A percentile compares a stretch with the other conserved stretches of the same genome.
Conservation (phyloP, 1,140 invertebrate species). For the Caenorhabditis latens region DNA sequence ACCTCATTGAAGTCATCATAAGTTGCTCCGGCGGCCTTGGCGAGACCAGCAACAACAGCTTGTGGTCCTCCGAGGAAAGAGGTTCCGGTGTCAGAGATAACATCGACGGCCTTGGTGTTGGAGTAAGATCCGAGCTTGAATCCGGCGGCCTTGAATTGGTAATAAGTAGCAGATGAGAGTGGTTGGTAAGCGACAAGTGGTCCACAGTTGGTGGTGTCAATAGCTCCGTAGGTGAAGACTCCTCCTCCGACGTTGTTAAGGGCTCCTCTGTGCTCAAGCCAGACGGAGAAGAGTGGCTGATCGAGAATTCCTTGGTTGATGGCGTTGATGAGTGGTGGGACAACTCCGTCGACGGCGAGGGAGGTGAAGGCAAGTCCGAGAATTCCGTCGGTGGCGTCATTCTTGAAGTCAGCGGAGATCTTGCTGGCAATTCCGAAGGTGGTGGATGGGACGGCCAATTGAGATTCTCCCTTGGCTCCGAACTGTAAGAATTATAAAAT, state of each 20-base stretch:
- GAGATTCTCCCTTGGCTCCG: slow-evolving; percentile 51
- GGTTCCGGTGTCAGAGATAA: slow-evolving; percentile 62
- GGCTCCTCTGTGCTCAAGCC: slow-evolving; percentile 57
- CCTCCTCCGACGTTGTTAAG: slow-evolving; percentile 53
- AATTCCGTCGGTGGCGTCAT: slow-evolving; percentile 86
- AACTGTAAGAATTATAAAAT: slow-evolving; percentile 36
- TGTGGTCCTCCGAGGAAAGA: slow-evolving; percentile 59
- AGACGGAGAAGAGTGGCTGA: slow-evolving; percentile 61
- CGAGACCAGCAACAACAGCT: slow-evolving; percentile 46
- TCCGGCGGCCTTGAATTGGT: slow-evolving; percentile 59
- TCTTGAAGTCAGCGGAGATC: slow-evolving; percentile 58
- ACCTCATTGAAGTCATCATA: slow-evolving; percentile 49
- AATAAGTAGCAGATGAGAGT: slow-evolving; percentile 63
- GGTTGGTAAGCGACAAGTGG: slow-evolving; percentile 60
- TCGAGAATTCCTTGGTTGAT: slow-evolving; percentile 62
- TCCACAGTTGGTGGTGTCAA: slow-evolving; percentile 64
- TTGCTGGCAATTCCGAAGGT: slow-evolving; percentile 59
- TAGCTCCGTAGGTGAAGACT: slow-evolving; percentile 65
- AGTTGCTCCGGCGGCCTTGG: slow-evolving; percentile 58
- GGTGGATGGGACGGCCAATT: slow-evolving; percentile 58
- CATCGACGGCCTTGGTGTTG: slow-evolving; percentile 38
- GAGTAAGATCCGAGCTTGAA: slow-evolving; percentile 57
- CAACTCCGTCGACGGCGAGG: slow-evolving; percentile 82
- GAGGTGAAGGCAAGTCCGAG: slow-evolving; percentile 88
- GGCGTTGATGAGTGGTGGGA: slow-evolving; percentile 63